Conservation (phyloP, 2,113 vertebrate genomes). For the Speoplatyrhinus poulsoni region DNA sequence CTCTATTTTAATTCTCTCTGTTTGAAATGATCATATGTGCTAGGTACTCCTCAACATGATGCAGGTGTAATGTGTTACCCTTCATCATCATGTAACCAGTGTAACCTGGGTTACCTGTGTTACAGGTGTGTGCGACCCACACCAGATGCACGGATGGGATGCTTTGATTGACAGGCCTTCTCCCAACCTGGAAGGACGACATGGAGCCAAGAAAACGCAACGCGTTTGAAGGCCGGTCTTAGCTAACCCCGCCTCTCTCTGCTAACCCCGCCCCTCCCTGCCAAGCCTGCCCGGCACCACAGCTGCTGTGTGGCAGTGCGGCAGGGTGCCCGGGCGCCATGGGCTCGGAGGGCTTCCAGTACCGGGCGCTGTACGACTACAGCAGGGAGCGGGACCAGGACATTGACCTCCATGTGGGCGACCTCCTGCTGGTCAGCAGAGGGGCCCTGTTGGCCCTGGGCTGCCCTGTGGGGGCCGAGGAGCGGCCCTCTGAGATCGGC, state of each 20-base stretch:
- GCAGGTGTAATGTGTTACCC: neutral
- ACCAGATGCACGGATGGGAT: constrained; percentile 53
- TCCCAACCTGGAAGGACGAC: constrained; percentile 63
- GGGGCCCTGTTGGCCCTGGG: constrained; percentile 82
- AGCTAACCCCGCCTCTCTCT: constrained; percentile 7
- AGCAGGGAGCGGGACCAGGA: constrained; percentile 87
- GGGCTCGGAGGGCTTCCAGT: constrained; percentile 86
- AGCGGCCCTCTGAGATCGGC: constrained; percentile 81
- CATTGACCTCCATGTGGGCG: constrained; percentile 85
- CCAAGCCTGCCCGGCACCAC: constrained; percentile 32
- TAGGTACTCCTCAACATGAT: too few species aligned
- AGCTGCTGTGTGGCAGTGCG: neutral
- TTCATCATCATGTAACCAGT: neutral
- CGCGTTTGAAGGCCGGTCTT: constrained; percentile 25
- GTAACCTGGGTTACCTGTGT: neutral
- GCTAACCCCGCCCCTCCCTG: constrained; percentile 8
- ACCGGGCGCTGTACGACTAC: constrained; percentile 86
- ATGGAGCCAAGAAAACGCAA: constrained; percentile 43
- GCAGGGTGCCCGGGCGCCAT: constrained; percentile 38
- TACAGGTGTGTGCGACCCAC: constrained; percentile 30
- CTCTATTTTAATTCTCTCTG: too few species aligned
- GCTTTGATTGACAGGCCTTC: constrained; percentile 17
- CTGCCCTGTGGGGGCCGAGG: constrained; percentile 80
- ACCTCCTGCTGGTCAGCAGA: constrained; percentile 83
- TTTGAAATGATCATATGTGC: too few species aligned